Conservation (phyloP, 2,797 vertebrate genomes). For the Danio tinwini region DNA sequence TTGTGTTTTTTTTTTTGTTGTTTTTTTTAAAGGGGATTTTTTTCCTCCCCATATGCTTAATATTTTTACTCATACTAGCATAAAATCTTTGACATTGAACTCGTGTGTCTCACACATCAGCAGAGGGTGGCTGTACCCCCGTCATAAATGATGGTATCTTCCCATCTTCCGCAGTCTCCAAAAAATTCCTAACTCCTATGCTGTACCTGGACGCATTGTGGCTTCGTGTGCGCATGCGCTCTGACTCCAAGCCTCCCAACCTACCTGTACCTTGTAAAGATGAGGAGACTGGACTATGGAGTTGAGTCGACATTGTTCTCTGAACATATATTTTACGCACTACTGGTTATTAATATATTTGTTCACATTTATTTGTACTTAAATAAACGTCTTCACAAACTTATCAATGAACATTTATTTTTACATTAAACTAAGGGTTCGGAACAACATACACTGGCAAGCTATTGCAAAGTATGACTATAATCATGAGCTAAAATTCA, state of each 20-base stretch:
- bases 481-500: not conserved
- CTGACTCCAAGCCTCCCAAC: not conserved
- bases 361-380: too few species aligned
- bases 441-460: not conserved
- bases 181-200: constrained; percentile 45
- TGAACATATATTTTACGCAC: not conserved
- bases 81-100: not conserved
- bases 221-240: constrained; percentile 43
- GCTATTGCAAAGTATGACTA: not conserved
- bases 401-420: not conserved
- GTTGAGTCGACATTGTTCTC: not conserved
- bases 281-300: not conserved
- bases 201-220: constrained; percentile 50
- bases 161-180: constrained; percentile 58
- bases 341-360: not conserved
- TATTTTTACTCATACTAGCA: not conserved
- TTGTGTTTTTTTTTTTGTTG: not conserved
- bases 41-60: not conserved
- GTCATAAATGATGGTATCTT: constrained; percentile 51
- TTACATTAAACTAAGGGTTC: not conserved
- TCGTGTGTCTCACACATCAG: not conserved
- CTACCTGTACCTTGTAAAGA: constrained; percentile 43
- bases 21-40: not conserved
- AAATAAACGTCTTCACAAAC: not conserved
- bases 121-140: not conserved